phyloP scores from a whole-genome alignment of 2,797 vertebrate species.

The Enoplosus armatus region DNA sequence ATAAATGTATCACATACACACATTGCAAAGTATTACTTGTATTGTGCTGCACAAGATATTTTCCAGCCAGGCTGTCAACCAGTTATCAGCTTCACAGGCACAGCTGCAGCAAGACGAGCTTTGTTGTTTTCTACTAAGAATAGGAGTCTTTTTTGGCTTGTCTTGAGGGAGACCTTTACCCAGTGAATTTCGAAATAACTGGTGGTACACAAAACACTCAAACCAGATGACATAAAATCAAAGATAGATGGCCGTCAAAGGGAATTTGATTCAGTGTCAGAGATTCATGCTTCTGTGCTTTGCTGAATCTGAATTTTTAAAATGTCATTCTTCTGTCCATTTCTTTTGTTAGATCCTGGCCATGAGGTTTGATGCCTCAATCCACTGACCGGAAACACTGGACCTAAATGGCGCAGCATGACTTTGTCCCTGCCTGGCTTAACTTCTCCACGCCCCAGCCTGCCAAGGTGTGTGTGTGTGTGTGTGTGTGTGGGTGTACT shows the following conservation, averaged over 20 bases:
- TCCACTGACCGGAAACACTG: constrained; percentile 99
- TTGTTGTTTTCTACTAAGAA: constrained; percentile 70
- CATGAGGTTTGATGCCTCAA: constrained; percentile 99
- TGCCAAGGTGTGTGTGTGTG: constrained; percentile 90
- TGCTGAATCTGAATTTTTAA: background rate
- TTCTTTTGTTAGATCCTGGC: constrained; percentile 90
- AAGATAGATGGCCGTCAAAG: background rate
- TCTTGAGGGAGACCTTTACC: constrained; percentile 42
- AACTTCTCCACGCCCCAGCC: constrained; percentile 99
- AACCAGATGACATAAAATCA: constrained; percentile 25
- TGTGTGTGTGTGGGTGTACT: background rate
- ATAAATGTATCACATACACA: background rate
- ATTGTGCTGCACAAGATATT: constrained; percentile 2
- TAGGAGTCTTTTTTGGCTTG: constrained; percentile 39
- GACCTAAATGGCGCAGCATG: constrained; percentile 99
- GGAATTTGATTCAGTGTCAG: background rate
- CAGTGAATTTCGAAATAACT: constrained; percentile 43
- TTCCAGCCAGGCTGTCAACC: constrained; percentile 44
- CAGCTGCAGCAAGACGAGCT: constrained; percentile 58
- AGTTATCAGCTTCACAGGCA: constrained; percentile 44
- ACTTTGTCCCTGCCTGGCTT: constrained; percentile 99
- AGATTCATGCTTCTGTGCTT: background rate
- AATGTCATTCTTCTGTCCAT: background rate
- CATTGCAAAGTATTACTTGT: constrained; percentile 1
- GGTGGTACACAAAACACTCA: constrained; percentile 16